Evolutionary conservation across 2,888 invertebrate species (phyloP), one percentile per base, ranked within the genome.

Genomic region (Pristionchus exspectatus): DNA sequence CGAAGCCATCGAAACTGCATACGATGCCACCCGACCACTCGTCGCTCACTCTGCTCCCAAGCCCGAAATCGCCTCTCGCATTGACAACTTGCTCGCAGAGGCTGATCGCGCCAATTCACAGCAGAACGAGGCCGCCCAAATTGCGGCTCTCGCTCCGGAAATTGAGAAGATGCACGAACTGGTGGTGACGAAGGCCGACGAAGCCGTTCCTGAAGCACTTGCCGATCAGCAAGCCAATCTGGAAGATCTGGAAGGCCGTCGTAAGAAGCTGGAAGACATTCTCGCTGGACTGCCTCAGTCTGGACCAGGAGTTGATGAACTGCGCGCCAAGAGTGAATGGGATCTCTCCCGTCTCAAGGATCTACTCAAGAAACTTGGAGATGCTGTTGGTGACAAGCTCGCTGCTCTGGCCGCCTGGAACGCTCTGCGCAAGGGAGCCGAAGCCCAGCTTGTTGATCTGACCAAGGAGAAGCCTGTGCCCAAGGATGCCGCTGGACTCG

Each of bases 351-450:
- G 90, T 81, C 90, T 92, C 85, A 91, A 92, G 88, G 92, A 92
- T 84, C 90, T 91, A 50, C 89, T 92, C 87, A 91, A 90, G 87
- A 88, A 90, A 83, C 90, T 92, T 50, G 91, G 91, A 77, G 90
- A 90, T 74, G 91, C 91, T 44, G 91, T 92, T 88, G 92, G 92
- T 56, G 92, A 92, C 90, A 92, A 92, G 84, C 86, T 92, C 54
- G 92, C 92, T 69, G 92, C 92, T 87, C 91, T 92, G 88, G 92
- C 92, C 54, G 90, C 92, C 33, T 92, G 92, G 91, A 91, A 91
- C 56, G 91, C 92, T 16, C 90, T 91, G 87, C 91, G 92, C 83
- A 92, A 91, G 88, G 91, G 92, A 33, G 91, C 91, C 72, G 92
- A 92, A 90, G 91, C 91, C 54, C 87, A 91, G 72, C 91, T 90